Base-by-base conservation (phyloP, 2,113 vertebrate species). In the Phyllostomus discolor region DNA sequence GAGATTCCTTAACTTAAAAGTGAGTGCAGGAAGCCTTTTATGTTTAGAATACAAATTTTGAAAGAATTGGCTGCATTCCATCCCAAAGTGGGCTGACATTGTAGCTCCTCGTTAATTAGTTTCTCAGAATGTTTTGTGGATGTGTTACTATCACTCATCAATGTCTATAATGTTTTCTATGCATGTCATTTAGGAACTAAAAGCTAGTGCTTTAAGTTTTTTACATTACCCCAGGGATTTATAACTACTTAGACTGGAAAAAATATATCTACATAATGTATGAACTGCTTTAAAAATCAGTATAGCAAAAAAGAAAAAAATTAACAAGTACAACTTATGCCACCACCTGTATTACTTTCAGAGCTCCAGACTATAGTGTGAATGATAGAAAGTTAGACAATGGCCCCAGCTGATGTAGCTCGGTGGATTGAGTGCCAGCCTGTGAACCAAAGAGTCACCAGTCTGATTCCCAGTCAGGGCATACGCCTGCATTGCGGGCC, bases 21-120 rank as follows among this genome's bases (percentile, higher is more conserved):
- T 43, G 52, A 96, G 5, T 86, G 19, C 66, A 93, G 48, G 59
- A 83, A 84, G 35, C 26, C 59, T 88, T 82, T 94, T 91, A 82
- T 64, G 67, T 91, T 93, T 93, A 87, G 73, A 95, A 75, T 38
- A 91, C 31, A 83, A 79, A 94, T 78, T 75, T 84, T 35, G 72
- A 38, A 94, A 85, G 50, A 94, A 82, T 38, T 94, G 96, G 83
- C 82, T 48, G 50, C 28, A 64, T 89, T 54, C 43, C 79, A 93
- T 73, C 26, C 20, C 57, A 70, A 88, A 91, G 43, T 70, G 46
- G 54, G 80, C 43, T 67, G 73, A 95, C n/a, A 86, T 4, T 93
- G 16, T n/a, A 52, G 6, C 22, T 97, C 41, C 43, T 94, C 12
- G 76, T 83, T 93, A 91, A 95, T 11, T 95, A 75, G 91, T 64